phyloP scores from a whole-genome alignment of 2,797 vertebrate species.

The Distichodus sexfasciatus region DNA sequence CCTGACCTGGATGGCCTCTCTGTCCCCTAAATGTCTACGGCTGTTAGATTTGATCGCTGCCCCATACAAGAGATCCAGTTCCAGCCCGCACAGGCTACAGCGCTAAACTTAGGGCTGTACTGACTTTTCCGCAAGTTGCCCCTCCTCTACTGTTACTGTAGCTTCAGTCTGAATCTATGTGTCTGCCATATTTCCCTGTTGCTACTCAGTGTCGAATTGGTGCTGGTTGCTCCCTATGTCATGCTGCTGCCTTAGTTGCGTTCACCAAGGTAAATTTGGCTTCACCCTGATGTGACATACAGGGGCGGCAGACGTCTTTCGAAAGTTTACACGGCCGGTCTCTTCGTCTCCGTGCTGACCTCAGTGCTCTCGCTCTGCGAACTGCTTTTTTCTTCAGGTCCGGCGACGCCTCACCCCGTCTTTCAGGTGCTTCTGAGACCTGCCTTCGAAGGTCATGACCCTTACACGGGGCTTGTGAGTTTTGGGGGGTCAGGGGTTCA shows the following conservation, averaged over 20 bases:
- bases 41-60: conserved; percentile 15
- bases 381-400: conserved; percentile 51
- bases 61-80: conserved; percentile 37
- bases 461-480: conserved; percentile 48
- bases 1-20: conserved; percentile 9
- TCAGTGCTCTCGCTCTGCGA: conserved; percentile 46
- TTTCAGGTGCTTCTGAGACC: conserved; percentile 65
- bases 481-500: conserved; percentile 57
- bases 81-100: conserved; percentile 8
- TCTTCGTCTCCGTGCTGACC: conserved; percentile 49
- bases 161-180: conserved; percentile 41
- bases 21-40: conserved; percentile 2
- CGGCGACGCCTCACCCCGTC: conserved; percentile 43
- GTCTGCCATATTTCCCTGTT: conserved; percentile 45
- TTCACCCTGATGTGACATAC: conserved; percentile 18
- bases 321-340: conserved; percentile 68
- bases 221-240: conserved; percentile 67
- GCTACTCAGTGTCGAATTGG: conserved; percentile 57
- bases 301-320: conserved; percentile 50
- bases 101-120: conserved; percentile 22
- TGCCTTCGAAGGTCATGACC: conserved; percentile 35
- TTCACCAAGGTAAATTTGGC: conserved; percentile 24
- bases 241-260: conserved; percentile 46
- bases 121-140: conserved; percentile 23
- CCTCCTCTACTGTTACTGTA: conserved; percentile 22